Conservation (phyloP, 2,888 invertebrate species). For the Phyto melanocephala region DNA sequence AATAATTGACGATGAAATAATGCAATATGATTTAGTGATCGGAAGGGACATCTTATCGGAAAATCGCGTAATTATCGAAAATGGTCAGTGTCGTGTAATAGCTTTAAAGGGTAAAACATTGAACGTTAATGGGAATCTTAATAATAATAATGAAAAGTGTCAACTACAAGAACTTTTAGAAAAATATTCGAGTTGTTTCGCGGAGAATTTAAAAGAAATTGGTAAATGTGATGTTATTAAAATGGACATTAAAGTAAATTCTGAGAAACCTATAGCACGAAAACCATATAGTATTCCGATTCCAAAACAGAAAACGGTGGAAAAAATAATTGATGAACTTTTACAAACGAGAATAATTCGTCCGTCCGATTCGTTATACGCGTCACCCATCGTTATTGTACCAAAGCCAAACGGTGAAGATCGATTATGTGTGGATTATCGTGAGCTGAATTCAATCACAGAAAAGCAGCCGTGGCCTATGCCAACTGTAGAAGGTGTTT, state of each 20-base stretch:
- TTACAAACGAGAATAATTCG: background rate
- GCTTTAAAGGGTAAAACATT: slow-evolving; percentile 28
- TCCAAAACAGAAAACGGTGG: slow-evolving; percentile 42
- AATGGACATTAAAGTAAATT: slow-evolving; percentile 46
- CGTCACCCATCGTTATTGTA: slow-evolving; percentile 4
- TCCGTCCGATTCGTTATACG: too few relatives aligned
- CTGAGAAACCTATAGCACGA: slow-evolving; percentile 26
- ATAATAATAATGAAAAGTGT: background rate
- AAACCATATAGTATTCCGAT: slow-evolving; percentile 51
- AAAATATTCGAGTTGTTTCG: slow-evolving; percentile 23
- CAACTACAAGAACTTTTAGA: background rate
- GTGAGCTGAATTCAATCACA: too few relatives aligned
- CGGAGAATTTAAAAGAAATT: slow-evolving; percentile 36
- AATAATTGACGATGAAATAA: slow-evolving; percentile 8
- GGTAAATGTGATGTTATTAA: slow-evolving; percentile 33
- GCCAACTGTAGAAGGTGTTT: too few relatives aligned
- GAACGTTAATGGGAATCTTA: background rate
- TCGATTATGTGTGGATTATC: too few relatives aligned
- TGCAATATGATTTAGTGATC: slow-evolving; percentile 28
- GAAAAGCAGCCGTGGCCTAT: too few relatives aligned
- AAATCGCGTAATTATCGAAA: slow-evolving; percentile 42
- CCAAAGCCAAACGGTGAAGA: slow-evolving; percentile 72
- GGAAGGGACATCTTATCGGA: slow-evolving; percentile 36
- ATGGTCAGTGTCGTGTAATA: slow-evolving; percentile 35
- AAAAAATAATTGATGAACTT: slow-evolving; percentile 25